A percentile compares a stretch with the other conserved stretches of the same genome.
Conservation (phyloP, 2,113 vertebrate genomes). For the Vidua chalybeata region DNA sequence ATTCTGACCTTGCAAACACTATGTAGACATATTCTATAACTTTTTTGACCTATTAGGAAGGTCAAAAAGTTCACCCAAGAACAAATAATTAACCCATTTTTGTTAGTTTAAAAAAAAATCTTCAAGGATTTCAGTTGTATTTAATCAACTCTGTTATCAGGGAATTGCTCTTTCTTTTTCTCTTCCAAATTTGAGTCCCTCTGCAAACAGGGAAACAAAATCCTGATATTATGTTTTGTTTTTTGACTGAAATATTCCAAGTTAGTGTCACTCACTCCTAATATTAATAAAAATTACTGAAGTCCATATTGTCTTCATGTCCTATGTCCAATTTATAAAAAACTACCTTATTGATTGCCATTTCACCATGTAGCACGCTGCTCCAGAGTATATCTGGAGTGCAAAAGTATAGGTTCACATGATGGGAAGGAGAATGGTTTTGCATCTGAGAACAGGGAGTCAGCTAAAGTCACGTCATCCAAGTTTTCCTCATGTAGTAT, state of each 20-base stretch:
- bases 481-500: background rate
- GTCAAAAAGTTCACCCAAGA: background rate
- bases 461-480: background rate
- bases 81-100: background rate
- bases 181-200: background rate
- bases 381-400: background rate
- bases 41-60: background rate
- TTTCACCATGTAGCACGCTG: background rate
- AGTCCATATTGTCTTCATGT: background rate
- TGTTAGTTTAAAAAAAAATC: background rate
- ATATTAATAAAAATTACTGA: background rate
- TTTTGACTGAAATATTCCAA: background rate
- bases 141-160: background rate
- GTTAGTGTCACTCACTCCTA: background rate
- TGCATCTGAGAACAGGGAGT: background rate
- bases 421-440: background rate
- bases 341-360: background rate
- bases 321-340: background rate
- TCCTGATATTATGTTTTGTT: background rate
- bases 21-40: background rate
- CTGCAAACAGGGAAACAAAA: background rate
- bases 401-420: background rate
- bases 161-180: background rate
- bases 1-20: background rate
- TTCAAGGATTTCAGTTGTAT: background rate